These are phyloP conservation scores for Struthio camelus DNA, from an alignment of 2,113 vertebrate genomes.

Conservation along the genomic window DNA sequence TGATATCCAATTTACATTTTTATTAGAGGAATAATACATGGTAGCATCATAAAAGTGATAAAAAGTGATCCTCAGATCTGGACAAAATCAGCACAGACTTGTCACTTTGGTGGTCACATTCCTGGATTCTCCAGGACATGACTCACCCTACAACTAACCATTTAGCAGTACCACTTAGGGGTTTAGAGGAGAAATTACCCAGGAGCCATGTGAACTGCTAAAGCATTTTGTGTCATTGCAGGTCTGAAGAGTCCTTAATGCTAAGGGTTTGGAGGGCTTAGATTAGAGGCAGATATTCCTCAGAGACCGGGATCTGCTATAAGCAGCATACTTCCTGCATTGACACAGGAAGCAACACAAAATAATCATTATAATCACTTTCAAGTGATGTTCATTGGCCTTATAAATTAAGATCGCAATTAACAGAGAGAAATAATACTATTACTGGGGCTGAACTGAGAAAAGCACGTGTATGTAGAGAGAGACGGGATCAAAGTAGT, in stretches of 20 bases:
- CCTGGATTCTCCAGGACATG: background rate
- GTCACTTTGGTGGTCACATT: background rate
- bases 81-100: background rate
- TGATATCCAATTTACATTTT: background rate
- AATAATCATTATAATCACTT: background rate
- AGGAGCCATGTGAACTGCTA: background rate
- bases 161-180: background rate
- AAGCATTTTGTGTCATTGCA: background rate
- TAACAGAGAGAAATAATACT: background rate
- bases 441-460: background rate
- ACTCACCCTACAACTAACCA: background rate
- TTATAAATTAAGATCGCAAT: background rate
- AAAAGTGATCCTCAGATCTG: background rate
- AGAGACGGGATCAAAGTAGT: background rate
- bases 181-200: background rate
- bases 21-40: background rate
- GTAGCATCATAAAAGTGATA: background rate
- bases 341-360: background rate
- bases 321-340: rapidly evolving
- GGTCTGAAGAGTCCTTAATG: background rate
- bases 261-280: background rate
- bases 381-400: background rate
- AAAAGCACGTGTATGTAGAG: background rate
- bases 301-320: background rate
- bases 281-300: background rate